Evolutionary conservation across 2,113 vertebrate species (phyloP), one percentile per base, ranked within the genome.

Genomic region (Verasper variegatus): DNA sequence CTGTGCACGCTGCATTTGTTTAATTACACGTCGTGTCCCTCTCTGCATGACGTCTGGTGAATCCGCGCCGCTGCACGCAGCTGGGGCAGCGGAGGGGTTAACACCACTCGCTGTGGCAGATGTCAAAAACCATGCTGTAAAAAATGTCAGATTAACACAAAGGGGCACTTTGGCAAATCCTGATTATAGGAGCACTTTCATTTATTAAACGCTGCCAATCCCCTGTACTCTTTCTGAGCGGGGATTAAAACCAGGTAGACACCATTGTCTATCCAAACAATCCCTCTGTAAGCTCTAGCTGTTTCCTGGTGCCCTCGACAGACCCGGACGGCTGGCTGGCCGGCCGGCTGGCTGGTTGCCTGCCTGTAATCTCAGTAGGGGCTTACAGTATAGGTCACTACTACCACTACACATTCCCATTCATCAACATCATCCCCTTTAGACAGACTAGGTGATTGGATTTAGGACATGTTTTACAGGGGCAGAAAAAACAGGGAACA

Each of bases 191-290:
- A 92, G 93, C 94, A 95, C 95, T 95, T 95, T 94, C 85, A 61
- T 93, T 95, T 95, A 95, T 95, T 95, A 95, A 95, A 94, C 86
- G 76, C 91, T n/a, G 75, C 71, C 92, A 92, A 93, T 92, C 92
- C 92, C 92, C 86, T 78, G 83, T 78, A 71, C 90, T 93, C 86
- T 89, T 74, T 83, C 65, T 76, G 83, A 90, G 81, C 81, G 4
- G 15, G 83, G 90, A 94, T 95, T 95, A 93, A 92, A 90, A 91
- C 79, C 94, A 94, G 93, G 94, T 94, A 93, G 92, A 94, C 92
- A 89, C 89, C 85, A 95, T 94, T 95, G 94, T 94, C 94, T 92
- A 60, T 77, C 86, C 21, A 86, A 94, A 93, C 93, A 93, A 94
- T 93, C 92, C 93, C 82, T 80, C 82, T 79, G 54, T 93, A 93